Base-by-base conservation (phyloP, 2,888 invertebrate genomes). In the Sinelater perroti region DNA sequence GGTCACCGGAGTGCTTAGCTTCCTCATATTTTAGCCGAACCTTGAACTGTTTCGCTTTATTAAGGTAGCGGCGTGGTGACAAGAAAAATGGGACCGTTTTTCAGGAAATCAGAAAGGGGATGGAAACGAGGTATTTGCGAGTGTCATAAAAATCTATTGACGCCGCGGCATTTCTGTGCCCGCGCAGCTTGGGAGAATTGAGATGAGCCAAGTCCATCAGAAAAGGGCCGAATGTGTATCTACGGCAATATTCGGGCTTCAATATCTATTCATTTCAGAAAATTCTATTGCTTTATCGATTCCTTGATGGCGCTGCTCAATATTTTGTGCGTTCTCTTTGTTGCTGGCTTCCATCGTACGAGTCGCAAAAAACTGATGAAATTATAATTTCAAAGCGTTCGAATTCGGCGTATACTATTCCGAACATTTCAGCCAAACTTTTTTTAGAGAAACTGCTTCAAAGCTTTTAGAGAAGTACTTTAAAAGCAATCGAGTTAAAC, bases 101-200 rank as follows among this genome's bases (percentile, higher is more conserved):
- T 30, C 30, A 10, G 30, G 13, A 30, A 11, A 5, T 10, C 30
- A 30, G 13, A 35, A 35, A 35, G 2, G 16, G 17, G 18, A 35
- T 35, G 35, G 35, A 35, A 35, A 35, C 18, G 14, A 35, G 16
- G 17, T 17, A 35, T 35, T 35, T 35, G 14, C 18, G 35, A 35
- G 18, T 10, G 6, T 35, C 35, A 35, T 35, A 35, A 35, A 35
- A 35, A 35, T 35, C 35, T 35, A 35, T 35, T 35, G 35, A 35
- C 35, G 35, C 7, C 18, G 18, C 18, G 35, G 35, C 35, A 35
- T 35, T 35, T 35, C 18, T 35, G 35, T 35, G 18, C 18, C 35
- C 16, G 17, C 16, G 18, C 35, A 35, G 35, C 35, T 35, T 35
- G 35, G 35, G 18, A 6, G 18, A 35, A 35, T 35, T 35, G 35